These are phyloP conservation scores for Spea multiplicata DNA, from an alignment of 2,113 vertebrate species.

Conservation along the genomic window DNA sequence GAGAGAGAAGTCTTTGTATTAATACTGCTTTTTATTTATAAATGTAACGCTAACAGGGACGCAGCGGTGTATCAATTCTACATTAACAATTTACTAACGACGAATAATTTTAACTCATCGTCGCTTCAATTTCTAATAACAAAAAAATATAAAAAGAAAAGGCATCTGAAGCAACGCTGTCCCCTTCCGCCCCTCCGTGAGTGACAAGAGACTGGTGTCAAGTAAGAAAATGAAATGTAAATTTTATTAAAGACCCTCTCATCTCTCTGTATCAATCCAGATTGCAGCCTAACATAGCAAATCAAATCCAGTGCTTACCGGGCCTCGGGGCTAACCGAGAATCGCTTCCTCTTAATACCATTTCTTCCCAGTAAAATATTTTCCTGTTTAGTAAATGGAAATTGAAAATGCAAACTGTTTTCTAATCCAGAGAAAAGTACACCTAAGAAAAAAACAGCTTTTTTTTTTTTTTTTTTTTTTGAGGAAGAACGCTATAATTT, in stretches of 20 bases:
- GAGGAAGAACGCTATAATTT: conserved; percentile 26
- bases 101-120: too few species aligned
- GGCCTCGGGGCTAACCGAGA: conserved; percentile 68
- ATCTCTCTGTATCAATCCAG: conserved; percentile 82
- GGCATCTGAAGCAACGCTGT: conserved; percentile 62
- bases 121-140: too few species aligned
- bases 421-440: conserved; percentile 66
- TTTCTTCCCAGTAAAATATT: conserved; percentile 77
- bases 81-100: too few species aligned
- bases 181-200: conserved; percentile 65
- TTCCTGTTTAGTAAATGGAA: conserved; percentile 82
- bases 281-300: conserved; percentile 80
- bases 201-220: conserved; percentile 80
- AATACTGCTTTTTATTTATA: too few species aligned
- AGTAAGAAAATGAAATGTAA: conserved; percentile 86
- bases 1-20: too few species aligned
- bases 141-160: conserved; percentile 51
- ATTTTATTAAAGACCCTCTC: conserved; percentile 85
- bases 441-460: conserved; percentile 57
- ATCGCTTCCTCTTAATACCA: conserved; percentile 78
- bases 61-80: too few species aligned
- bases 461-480: too few species aligned
- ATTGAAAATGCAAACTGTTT: conserved; percentile 75
- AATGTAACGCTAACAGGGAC: too few species aligned
- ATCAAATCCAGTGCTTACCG: conserved; percentile 78